Percentiles rank a stretch among this genome's conserved stretches.
Evolutionary conservation across 2,888 invertebrate genomes (phyloP).

Genomic region (Caenorhabditis japonica): DNA sequence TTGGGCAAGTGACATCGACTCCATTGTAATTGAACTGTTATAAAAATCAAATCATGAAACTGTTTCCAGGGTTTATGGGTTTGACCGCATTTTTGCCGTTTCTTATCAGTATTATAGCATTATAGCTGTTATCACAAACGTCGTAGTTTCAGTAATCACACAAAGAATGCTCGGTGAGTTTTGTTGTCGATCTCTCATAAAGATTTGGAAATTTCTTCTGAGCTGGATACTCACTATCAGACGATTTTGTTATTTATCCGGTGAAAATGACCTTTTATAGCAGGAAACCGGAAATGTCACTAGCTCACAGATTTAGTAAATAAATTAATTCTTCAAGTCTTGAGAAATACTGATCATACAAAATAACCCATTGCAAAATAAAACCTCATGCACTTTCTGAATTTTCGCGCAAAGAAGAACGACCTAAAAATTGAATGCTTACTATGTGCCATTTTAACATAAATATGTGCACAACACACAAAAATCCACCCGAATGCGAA

Average conservation of each 20-base stretch:
- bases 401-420: too few relatives aligned
- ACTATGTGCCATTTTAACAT: background rate
- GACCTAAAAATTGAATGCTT: too few relatives aligned
- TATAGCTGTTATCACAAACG: conserved; percentile 76
- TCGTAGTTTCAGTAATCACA: conserved; percentile 28
- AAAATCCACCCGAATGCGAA: background rate
- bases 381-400: too few relatives aligned
- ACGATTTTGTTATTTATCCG: too few relatives aligned
- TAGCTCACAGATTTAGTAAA: too few relatives aligned
- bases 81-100: conserved; percentile 66
- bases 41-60: conserved; percentile 7
- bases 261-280: too few relatives aligned
- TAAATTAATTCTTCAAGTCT: too few relatives aligned
- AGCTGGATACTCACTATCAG: too few relatives aligned
- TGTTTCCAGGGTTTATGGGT: conserved; percentile 35
- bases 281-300: too few relatives aligned
- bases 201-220: background rate
- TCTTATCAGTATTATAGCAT: conserved; percentile 80
- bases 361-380: too few relatives aligned
- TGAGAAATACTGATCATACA: too few relatives aligned
- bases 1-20: conserved; percentile 47
- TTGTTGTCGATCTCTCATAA: too few relatives aligned
- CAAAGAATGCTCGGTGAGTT: conserved; percentile 36
- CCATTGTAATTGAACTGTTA: conserved; percentile 41
- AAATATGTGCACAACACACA: background rate